Percentiles rank a stretch among this genome's conserved stretches.
phyloP scores from a whole-genome alignment of 2,888 invertebrate genomes.

The Ctena decussata region DNA sequence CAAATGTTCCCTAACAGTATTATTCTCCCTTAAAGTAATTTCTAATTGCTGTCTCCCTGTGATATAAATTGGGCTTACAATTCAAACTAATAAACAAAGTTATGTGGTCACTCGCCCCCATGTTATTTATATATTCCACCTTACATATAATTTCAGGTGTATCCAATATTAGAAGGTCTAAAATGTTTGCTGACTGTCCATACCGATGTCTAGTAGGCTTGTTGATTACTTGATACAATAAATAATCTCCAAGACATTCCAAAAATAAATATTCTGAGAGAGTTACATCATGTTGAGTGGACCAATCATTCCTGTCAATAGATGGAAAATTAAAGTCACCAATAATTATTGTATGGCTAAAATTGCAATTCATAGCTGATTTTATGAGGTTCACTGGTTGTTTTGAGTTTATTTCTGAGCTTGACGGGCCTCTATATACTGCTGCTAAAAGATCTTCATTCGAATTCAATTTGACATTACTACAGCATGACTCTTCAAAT shows the following conservation, averaged over 20 bases:
- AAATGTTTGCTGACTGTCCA: neutral
- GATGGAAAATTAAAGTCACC: neutral
- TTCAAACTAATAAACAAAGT: neutral
- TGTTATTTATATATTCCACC: neutral
- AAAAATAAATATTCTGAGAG: neutral
- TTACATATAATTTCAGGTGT: neutral
- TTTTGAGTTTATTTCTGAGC: neutral
- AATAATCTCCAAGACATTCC: neutral
- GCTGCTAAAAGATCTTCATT: neutral
- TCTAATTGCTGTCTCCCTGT: neutral
- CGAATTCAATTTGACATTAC: neutral
- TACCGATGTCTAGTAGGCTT: neutral
- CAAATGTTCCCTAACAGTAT: neutral
- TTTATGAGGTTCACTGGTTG: neutral
- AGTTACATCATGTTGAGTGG: neutral
- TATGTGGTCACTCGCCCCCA: neutral
- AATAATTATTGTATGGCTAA: neutral
- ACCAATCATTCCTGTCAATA: neutral
- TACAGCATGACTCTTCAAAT: neutral
- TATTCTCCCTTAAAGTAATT: neutral
- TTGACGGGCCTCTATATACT: neutral
- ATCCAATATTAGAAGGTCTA: neutral
- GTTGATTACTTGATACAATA: neutral
- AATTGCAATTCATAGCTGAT: neutral
- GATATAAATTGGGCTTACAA: neutral